Conservation (phyloP, 2,797 vertebrate genomes). For the Synanceia verrucosa region DNA sequence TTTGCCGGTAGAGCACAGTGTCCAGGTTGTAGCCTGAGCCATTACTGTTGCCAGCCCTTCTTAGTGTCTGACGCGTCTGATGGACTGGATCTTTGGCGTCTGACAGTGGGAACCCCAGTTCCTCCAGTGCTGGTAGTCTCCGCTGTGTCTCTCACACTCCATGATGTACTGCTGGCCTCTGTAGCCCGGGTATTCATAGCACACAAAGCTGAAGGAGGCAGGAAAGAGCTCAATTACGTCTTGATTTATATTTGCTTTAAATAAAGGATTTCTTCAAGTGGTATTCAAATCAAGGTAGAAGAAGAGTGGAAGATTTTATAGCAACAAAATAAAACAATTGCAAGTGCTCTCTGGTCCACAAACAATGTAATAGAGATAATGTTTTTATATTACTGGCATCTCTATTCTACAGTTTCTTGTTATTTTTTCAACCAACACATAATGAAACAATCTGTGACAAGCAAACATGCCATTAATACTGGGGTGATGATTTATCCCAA, state of each 20-base stretch:
- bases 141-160: conserved; percentile 86
- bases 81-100: conserved; percentile 87
- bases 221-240: not conserved
- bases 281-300: not conserved
- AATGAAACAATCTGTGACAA: not conserved
- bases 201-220: conserved; percentile 77
- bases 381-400: not conserved
- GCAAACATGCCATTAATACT: not conserved
- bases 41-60: conserved; percentile 1
- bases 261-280: not conserved
- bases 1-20: not conserved
- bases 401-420: not conserved
- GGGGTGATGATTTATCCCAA: not conserved
- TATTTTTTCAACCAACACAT: not conserved
- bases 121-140: conserved; percentile 85
- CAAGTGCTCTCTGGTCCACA: not conserved
- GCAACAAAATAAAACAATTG: not conserved
- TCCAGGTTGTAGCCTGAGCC: conserved; percentile 25
- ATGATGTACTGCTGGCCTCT: conserved; percentile 87
- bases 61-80: conserved; percentile 85
- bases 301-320: not conserved
- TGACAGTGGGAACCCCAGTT: conserved; percentile 85
- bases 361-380: not conserved
- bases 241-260: not conserved
- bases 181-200: conserved; percentile 86